Evolutionary conservation across 2,113 vertebrate genomes (phyloP).

Genomic region (Neotragus pygmaeus): DNA sequence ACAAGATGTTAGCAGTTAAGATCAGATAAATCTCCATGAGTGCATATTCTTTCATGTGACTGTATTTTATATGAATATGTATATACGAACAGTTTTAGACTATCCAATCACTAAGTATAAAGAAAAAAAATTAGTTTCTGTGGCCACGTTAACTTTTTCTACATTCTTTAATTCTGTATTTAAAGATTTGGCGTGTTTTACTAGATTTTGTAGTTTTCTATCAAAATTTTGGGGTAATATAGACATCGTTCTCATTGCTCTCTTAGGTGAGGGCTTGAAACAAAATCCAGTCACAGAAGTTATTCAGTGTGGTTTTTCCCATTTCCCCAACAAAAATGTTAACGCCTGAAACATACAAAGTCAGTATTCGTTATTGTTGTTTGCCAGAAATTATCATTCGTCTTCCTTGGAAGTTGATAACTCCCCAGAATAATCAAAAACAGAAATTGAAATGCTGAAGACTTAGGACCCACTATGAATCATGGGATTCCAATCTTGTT

Average conservation of each 20-base stretch:
- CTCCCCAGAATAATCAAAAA: not conserved
- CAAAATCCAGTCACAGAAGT: not conserved
- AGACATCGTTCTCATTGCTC: not conserved
- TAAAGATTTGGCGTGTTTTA: not conserved
- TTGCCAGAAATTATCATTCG: not conserved
- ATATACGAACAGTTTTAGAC: not conserved
- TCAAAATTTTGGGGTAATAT: not conserved
- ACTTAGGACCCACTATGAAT: not conserved
- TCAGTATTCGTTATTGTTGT: not conserved
- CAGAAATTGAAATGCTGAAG: not conserved
- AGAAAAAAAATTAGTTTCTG: not conserved
- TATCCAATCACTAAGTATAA: not conserved
- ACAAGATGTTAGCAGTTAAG: not conserved
- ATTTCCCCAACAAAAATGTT: not conserved
- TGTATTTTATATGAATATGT: not conserved
- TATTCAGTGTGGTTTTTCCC: not conserved
- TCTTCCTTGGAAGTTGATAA: not conserved
- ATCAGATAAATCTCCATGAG: not conserved
- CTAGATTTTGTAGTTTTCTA: slow-evolving; percentile 7
- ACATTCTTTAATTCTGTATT: not conserved
- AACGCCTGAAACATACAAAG: not conserved
- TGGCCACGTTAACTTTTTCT: not conserved
- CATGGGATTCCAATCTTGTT: not conserved
- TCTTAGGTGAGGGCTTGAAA: not conserved
- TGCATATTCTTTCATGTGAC: not conserved